A percentile compares a stretch with the other conserved stretches of the same genome.
These are phyloP conservation scores for Salvator merianae DNA, from an alignment of 2,113 vertebrate genomes.

Conservation along the genomic window DNA sequence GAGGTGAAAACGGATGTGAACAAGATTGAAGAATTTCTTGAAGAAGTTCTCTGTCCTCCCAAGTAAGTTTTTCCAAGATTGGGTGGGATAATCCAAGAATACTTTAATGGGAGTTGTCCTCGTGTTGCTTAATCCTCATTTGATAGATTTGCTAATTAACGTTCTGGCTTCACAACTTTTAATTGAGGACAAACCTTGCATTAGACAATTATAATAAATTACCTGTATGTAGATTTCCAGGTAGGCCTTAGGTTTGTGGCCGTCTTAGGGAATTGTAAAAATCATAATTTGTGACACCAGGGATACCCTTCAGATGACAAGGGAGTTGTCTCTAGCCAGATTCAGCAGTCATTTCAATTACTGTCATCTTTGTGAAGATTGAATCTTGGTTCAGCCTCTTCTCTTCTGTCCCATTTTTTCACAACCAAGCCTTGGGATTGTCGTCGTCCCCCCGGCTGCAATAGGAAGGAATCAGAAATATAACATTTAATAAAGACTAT, in stretches of 20 bases:
- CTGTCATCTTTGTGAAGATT: neutral
- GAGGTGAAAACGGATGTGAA: constrained; percentile 98
- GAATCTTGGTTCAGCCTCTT: neutral
- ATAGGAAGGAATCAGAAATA: neutral
- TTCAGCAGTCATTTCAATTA: neutral
- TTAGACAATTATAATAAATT: neutral
- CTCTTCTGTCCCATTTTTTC: no score
- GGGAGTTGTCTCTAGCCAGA: neutral
- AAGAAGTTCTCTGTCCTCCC: constrained; percentile 93
- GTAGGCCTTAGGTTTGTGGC: neutral
- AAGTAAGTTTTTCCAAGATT: constrained; percentile 80
- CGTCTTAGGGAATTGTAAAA: no score
- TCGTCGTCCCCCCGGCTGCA: neutral
- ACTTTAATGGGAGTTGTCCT: neutral
- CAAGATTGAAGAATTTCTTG: constrained; percentile 99
- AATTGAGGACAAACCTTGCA: no score
- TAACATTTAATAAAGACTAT: neutral
- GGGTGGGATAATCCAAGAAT: neutral
- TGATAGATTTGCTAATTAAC: no score
- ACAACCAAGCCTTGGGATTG: neutral
- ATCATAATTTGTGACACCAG: neutral
- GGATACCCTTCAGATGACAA: neutral
- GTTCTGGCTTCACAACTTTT: neutral
- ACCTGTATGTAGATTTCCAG: neutral
- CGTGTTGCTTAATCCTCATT: neutral